phyloP scores from a whole-genome alignment of 2,113 vertebrate species.

The Microcebus griseorufus region DNA sequence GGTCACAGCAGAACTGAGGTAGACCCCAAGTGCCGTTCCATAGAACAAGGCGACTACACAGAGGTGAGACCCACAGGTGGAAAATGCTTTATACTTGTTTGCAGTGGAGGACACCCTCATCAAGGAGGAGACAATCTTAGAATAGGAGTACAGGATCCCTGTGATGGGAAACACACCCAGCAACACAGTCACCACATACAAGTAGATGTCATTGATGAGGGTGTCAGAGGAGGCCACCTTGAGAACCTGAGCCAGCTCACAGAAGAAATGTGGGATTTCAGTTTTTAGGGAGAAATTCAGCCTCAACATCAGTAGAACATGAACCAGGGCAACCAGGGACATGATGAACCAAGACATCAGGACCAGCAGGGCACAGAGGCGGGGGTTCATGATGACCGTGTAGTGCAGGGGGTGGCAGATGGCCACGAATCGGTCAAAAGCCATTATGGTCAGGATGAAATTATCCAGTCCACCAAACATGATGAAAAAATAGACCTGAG shows the following conservation, averaged over 20 bases:
- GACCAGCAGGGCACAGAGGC: background rate
- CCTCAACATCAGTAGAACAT: background rate
- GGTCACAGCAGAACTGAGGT: background rate
- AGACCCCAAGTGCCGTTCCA: background rate
- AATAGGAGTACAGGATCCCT: slow-evolving; percentile 40
- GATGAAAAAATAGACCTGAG: background rate
- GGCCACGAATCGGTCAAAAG: slow-evolving; percentile 34
- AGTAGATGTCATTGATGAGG: background rate
- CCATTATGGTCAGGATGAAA: background rate
- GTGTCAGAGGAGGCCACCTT: background rate
- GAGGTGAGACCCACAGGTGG: slow-evolving; percentile 55
- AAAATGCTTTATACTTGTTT: slow-evolving; percentile 27
- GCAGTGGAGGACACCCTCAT: background rate
- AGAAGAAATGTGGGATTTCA: slow-evolving; percentile 19
- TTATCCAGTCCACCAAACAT: background rate
- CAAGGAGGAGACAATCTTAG: background rate
- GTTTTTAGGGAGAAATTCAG: background rate
- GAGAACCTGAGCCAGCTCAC: slow-evolving; percentile 15
- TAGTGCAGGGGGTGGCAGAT: slow-evolving; percentile 42
- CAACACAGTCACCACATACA: background rate
- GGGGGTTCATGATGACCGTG: background rate
- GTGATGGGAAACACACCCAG: background rate
- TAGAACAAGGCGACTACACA: background rate
- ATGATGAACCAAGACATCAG: background rate
- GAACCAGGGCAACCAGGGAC: background rate